These are phyloP conservation scores for Muscicapa striata DNA, from an alignment of 2,797 vertebrate species.

Conservation along the genomic window DNA sequence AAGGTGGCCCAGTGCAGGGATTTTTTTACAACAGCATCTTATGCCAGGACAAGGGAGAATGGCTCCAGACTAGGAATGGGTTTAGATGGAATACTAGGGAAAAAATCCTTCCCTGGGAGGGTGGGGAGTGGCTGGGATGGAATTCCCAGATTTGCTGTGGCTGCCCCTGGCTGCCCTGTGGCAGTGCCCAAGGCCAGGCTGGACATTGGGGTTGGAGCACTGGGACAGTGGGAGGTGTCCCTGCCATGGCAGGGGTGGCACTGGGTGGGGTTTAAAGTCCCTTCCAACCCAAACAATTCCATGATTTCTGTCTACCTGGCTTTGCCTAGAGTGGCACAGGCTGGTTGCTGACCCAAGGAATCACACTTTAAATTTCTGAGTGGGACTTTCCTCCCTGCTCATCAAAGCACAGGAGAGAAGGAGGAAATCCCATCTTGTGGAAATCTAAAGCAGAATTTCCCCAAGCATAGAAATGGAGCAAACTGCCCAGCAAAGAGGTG, in stretches of 20 bases:
- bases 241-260: not conserved
- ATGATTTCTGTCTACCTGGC: not conserved
- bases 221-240: not conserved
- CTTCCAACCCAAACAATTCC: not conserved
- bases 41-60: not conserved
- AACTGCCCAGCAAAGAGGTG: not conserved
- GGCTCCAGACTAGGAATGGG: fast-evolving
- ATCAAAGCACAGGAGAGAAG: not conserved
- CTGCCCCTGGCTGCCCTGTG: not conserved
- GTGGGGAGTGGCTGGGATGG: not conserved
- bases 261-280: fast-evolving
- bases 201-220: not conserved
- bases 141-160: not conserved
- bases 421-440: fast-evolving
- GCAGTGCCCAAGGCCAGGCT: not conserved
- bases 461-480: fast-evolving
- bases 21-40: not conserved
- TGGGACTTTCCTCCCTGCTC: not conserved
- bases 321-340: not conserved
- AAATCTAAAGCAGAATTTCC: not conserved
- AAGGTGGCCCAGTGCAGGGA: fast-evolving
- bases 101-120: fast-evolving
- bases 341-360: not conserved
- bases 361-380: not conserved
- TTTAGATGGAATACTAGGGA: not conserved